Evolutionary conservation across 2,888 invertebrate species (phyloP).

Genomic region (Nephrocerus scutellatus): DNA sequence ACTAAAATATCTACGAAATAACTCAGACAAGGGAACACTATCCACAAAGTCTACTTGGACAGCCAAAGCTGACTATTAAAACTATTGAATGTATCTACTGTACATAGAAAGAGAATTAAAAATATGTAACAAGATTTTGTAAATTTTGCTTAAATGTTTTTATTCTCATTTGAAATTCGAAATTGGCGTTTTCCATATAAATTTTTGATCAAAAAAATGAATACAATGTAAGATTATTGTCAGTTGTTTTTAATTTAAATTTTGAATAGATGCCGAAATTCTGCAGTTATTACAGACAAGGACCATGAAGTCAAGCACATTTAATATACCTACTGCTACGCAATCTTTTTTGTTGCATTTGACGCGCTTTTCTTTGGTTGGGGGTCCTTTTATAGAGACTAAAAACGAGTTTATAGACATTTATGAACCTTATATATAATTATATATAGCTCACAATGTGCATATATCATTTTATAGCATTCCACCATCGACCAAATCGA

Average conservation of each 20-base stretch:
- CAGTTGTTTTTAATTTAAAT: constrained; percentile 12
- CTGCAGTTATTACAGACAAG: not conserved
- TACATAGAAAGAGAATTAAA: constrained; percentile 2
- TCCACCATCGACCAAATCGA: constrained; percentile 59
- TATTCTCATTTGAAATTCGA: not conserved
- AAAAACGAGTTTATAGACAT: not conserved
- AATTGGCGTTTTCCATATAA: not conserved
- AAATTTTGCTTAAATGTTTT: constrained; percentile 5
- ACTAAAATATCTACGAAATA: constrained; percentile 50
- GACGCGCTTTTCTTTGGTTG: not conserved
- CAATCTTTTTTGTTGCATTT: not conserved
- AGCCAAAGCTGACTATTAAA: constrained; percentile 43
- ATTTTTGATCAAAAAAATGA: no score
- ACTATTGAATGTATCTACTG: not conserved
- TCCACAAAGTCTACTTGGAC: constrained; percentile 43
- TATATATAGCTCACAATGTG: not conserved
- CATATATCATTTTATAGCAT: constrained; percentile 47
- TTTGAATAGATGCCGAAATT: constrained; percentile 3
- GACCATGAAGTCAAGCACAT: no score
- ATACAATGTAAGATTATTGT: constrained; percentile 12
- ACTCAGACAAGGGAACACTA: constrained; percentile 48
- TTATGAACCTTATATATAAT: not conserved
- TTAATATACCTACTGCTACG: not conserved
- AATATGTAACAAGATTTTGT: constrained; percentile 4
- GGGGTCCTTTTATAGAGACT: not conserved